phyloP scores from a whole-genome alignment of 2,888 invertebrate genomes.

The Drosophila fungiperda region DNA sequence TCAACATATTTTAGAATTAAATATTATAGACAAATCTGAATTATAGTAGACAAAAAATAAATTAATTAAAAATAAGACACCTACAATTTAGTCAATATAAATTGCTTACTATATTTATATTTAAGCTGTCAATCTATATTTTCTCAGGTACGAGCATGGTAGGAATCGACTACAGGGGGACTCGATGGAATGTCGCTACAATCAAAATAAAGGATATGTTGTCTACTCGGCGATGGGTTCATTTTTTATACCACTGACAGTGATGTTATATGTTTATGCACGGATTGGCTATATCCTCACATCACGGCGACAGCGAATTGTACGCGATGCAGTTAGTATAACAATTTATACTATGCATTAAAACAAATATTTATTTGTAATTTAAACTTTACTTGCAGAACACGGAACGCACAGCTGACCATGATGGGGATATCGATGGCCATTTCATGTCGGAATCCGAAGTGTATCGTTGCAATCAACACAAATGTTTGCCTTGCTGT shows the following conservation, averaged over 20 bases:
- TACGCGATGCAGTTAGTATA: slow-evolving; percentile 86
- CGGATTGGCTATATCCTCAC: slow-evolving; percentile 94
- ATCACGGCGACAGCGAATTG: slow-evolving; percentile 90
- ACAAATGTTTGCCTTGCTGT: slow-evolving; percentile 67
- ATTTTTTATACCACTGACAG: slow-evolving; percentile 97
- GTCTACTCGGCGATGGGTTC: slow-evolving; percentile 98
- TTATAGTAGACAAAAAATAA: not conserved
- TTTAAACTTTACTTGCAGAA: slow-evolving; percentile 62
- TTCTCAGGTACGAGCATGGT: slow-evolving; percentile 89
- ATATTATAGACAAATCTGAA: not conserved
- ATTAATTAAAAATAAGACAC: not conserved
- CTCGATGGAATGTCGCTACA: slow-evolving; percentile 92
- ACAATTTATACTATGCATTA: not conserved
- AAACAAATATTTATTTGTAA: not conserved
- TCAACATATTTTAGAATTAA: not conserved
- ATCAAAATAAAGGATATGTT: slow-evolving; percentile 96
- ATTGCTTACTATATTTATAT: not conserved
- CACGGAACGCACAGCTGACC: slow-evolving; percentile 82
- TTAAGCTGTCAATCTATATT: not conserved
- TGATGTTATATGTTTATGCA: slow-evolving; percentile 98
- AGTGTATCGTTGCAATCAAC: slow-evolving; percentile 78
- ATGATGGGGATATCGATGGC: slow-evolving; percentile 79
- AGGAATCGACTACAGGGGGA: slow-evolving; percentile 86
- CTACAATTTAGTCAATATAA: not conserved
- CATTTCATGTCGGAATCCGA: slow-evolving; percentile 83